These are phyloP conservation scores for Heliconius cydno DNA, from an alignment of 2,888 invertebrate species.

Conservation along the genomic window DNA sequence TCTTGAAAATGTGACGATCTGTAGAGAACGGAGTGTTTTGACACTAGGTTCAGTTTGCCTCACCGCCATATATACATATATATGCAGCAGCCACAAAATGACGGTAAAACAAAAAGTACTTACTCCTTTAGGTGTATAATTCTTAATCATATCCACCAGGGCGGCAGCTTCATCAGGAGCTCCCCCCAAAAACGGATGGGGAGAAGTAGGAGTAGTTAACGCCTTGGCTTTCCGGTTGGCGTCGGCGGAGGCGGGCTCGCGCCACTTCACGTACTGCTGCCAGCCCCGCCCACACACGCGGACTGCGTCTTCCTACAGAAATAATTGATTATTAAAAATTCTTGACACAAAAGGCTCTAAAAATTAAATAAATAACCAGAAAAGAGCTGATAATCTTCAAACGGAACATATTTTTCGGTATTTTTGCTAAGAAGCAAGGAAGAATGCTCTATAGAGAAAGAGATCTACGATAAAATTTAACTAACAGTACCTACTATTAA, in stretches of 20 bases:
- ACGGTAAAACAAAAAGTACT: conserved; percentile 64
- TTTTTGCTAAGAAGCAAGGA: too few relatives aligned
- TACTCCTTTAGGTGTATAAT: conserved; percentile 89
- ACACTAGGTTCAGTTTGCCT: too few relatives aligned
- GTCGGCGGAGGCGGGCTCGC: conserved; percentile 94
- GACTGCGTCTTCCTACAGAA: conserved; percentile 69
- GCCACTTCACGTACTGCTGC: conserved; percentile 93
- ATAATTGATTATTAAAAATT: background rate
- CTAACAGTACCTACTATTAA: background rate
- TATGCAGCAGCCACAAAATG: background rate
- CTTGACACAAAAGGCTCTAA: too few relatives aligned
- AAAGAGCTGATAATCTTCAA: background rate
- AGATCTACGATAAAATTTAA: too few relatives aligned
- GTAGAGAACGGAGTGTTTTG: too few relatives aligned
- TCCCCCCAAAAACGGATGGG: conserved; percentile 86
- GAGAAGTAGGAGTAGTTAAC: conserved; percentile 82
- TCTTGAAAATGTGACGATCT: too few relatives aligned
- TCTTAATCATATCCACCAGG: conserved; percentile 85
- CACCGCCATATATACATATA: too few relatives aligned
- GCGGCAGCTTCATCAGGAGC: conserved; percentile 56
- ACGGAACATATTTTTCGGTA: too few relatives aligned
- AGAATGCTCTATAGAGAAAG: too few relatives aligned
- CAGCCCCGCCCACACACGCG: conserved; percentile 94
- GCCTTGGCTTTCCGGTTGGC: conserved; percentile 94
- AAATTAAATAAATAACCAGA: background rate